Conservation (phyloP, 2,888 invertebrate species). For the Cheilosia urbana region DNA sequence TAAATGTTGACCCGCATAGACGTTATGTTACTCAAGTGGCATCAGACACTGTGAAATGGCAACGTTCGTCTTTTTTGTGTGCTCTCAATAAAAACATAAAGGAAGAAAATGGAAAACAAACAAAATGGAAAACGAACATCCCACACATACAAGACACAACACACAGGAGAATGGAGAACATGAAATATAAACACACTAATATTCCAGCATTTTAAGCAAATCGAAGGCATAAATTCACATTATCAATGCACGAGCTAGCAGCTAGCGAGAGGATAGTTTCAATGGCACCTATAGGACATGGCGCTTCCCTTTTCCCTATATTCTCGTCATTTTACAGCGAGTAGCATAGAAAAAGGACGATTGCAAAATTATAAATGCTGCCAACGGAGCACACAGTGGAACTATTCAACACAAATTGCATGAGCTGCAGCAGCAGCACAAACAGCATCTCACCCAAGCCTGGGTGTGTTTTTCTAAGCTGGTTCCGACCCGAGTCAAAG, state of each 20-base stretch:
- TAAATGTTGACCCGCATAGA: slow-evolving; percentile 60
- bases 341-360: slow-evolving; percentile 4
- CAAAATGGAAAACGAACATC: background rate
- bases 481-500: background rate
- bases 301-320: slow-evolving; percentile 36
- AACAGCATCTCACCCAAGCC: slow-evolving; percentile 30
- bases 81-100: background rate
- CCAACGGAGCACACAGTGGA: slow-evolving; percentile 31
- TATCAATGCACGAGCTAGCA: slow-evolving; percentile 82
- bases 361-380: slow-evolving; percentile 2
- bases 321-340: slow-evolving; percentile 42
- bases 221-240: slow-evolving; percentile 80
- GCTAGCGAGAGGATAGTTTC: slow-evolving; percentile 52
- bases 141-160: slow-evolving; percentile 12
- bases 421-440: slow-evolving; percentile 46
- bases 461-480: background rate
- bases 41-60: slow-evolving; percentile 4
- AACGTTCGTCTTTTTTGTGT: background rate
- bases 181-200: slow-evolving; percentile 69
- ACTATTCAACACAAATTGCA: slow-evolving; percentile 65
- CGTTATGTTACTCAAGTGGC: slow-evolving; percentile 38
- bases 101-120: background rate
- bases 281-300: slow-evolving; percentile 38
- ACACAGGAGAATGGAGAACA: background rate
- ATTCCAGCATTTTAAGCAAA: slow-evolving; percentile 69